These are phyloP conservation scores for Pangasianodon hypophthalmus DNA, from an alignment of 2,113 vertebrate species.

Conservation along the genomic window DNA sequence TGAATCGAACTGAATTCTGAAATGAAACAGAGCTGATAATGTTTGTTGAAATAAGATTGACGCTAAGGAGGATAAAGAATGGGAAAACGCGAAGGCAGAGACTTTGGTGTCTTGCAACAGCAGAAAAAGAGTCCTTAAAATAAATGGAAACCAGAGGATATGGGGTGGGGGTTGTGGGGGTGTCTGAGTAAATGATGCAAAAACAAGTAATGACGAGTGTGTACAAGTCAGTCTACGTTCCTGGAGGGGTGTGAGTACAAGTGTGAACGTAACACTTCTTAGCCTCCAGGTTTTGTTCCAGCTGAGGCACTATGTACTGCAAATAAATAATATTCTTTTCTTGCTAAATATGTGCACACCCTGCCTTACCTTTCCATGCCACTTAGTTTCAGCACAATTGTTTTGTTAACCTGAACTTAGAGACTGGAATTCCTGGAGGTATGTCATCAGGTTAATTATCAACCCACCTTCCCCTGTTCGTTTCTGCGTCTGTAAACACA, in stretches of 20 bases:
- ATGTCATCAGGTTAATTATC: slow-evolving; percentile 5
- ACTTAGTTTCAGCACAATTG: not conserved
- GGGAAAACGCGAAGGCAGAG: too few relatives aligned
- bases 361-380: not conserved
- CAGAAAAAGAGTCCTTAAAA: not conserved
- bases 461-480: not conserved
- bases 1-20: not conserved
- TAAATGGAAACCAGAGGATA: not conserved
- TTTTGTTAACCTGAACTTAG: not conserved
- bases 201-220: not conserved
- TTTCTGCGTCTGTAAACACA: slow-evolving; percentile 13
- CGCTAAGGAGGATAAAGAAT: not conserved
- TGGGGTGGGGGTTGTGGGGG: too few relatives aligned
- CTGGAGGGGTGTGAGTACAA: not conserved
- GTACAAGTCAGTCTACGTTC: not conserved
- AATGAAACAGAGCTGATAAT: not conserved
- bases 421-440: slow-evolving; percentile 19
- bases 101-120: not conserved
- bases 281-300: not conserved
- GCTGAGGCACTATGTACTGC: not conserved
- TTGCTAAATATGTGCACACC: not conserved
- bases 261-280: not conserved
- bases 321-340: not conserved
- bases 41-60: not conserved
- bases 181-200: not conserved